Base-by-base conservation (phyloP, 2,888 invertebrate species). In the Polylopha cassiicola region DNA sequence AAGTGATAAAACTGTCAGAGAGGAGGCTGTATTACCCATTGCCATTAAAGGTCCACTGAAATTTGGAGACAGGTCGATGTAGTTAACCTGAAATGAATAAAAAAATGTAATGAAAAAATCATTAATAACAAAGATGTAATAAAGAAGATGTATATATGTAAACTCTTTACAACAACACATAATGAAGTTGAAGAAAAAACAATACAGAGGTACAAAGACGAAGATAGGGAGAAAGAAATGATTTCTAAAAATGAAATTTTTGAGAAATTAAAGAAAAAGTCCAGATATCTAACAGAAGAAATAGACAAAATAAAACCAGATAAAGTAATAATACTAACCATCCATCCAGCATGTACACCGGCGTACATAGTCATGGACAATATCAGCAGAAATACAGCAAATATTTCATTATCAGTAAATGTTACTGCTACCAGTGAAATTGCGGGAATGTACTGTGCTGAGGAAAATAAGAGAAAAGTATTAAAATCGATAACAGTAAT, bases 41-140 rank as follows among this genome's bases (percentile, higher is more conserved):
- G 93, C 93, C 92, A 94, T 93, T 32, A 94, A 65, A 0, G 91
- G 88, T 0, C 93, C 94, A 1, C 92, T 91, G 64, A 89, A 93
- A 61, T 91, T 92, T 0, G 94, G 93, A 0, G 94, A 89, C 39
- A 95, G 75, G 67, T 95, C 95, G 32, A 95, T 91, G 54, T 93
- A 92, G 67, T 93, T 95, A 1, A 89, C 87, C 82, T 89, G 81
- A 2, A 54, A 56, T 7, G n/a, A 20, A 23, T 20, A 15, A n/a
- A 15, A n/a, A n/a, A n/a, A n/a, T n/a, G n/a, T n/a, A n/a, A n/a
- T n/a, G n/a, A n/a, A n/a, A n/a, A n/a, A n/a, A n/a, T n/a, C n/a
- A n/a, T n/a, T n/a, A n/a, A n/a, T n/a, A n/a, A n/a, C n/a, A n/a
- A n/a, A n/a, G n/a, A n/a, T n/a, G n/a, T n/a, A n/a, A n/a, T n/a